Evolutionary conservation across 1,140 invertebrate genomes (phyloP), one percentile per base, ranked within the genome.

Genomic region (Brachionus paranguensis): DNA sequence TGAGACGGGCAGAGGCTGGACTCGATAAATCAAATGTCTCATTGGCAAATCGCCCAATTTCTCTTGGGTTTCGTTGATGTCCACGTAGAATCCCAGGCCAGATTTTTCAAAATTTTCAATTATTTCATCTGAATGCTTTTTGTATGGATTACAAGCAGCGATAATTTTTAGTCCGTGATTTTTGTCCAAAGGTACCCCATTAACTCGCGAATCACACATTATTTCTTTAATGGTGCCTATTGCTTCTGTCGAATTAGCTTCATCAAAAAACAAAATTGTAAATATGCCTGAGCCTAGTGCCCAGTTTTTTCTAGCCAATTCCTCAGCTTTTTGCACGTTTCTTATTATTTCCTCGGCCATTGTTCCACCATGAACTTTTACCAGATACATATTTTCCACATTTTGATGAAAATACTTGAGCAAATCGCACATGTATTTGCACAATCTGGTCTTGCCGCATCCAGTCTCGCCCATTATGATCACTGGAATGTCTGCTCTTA

Each of bases 391-490:
- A 12, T 76, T 76, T 41, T 81, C 17, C 24, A 65, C 29, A 45
- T 43, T 64, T 12, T 64, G 27, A 68, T 68, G 24, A 20, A n/a
- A 41, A 68, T 68, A 20, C 41, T 68, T 60, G 33, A 64, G 33
- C 12, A 81, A 81, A 20, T 81, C 78, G n/a, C 53, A 60, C 53
- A 81, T 64, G 14, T 64, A 81, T 41, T 27, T 64, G 45, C 53
- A 64, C 17, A 81, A 27, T 20, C 78, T 37, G 4, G 78, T 81
- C 29, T 89, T 89, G 37, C 88, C 88, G 86, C 88, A 89, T 8
- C 88, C 88, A 1, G 88, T 89, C 79, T 89, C 88, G 11, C 88
- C 88, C 88, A 89, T 89, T 41, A 89, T 85, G 27, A 89, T 86
- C 10, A 89, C 88, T 20, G 88, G 88, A 53, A 89, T 88, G 68